Conservation (phyloP, 2,888 invertebrate genomes). For the Mythimna vitellina region DNA sequence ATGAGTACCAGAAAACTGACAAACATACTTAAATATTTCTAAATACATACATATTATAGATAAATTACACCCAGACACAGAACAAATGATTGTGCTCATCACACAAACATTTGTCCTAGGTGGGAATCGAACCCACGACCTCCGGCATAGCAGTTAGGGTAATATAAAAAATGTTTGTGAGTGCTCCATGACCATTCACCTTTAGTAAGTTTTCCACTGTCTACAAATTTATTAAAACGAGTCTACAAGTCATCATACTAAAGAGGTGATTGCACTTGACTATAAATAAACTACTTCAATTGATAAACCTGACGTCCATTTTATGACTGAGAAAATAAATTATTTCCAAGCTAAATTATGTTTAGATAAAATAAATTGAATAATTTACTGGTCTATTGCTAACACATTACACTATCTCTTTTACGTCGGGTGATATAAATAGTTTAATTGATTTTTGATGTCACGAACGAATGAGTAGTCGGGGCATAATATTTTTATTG, state of each 20-base stretch:
- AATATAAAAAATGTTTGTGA: no score
- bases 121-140: no score
- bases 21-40: no score
- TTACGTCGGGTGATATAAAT: slow-evolving; percentile 23
- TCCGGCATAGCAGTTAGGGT: no score
- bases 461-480: slow-evolving; percentile 11
- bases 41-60: no score
- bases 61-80: no score
- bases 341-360: slow-evolving; percentile 19
- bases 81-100: no score
- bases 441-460: slow-evolving; percentile 37
- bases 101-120: no score
- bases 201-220: slow-evolving; percentile 1
- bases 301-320: slow-evolving; percentile 40
- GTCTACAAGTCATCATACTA: slow-evolving; percentile 11
- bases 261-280: slow-evolving; percentile 39
- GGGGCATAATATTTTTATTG: slow-evolving; percentile 5
- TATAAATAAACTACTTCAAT: slow-evolving; percentile 44
- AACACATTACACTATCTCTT: slow-evolving; percentile 32
- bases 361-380: slow-evolving; percentile 38
- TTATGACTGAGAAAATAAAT: slow-evolving; percentile 37
- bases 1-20: no score
- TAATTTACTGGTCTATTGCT: slow-evolving; percentile 7
- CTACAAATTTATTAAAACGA: slow-evolving; percentile 15
- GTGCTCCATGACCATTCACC: neutral